Conservation (phyloP, 1,140 invertebrate genomes). For the Philotrypesis tridentata region DNA sequence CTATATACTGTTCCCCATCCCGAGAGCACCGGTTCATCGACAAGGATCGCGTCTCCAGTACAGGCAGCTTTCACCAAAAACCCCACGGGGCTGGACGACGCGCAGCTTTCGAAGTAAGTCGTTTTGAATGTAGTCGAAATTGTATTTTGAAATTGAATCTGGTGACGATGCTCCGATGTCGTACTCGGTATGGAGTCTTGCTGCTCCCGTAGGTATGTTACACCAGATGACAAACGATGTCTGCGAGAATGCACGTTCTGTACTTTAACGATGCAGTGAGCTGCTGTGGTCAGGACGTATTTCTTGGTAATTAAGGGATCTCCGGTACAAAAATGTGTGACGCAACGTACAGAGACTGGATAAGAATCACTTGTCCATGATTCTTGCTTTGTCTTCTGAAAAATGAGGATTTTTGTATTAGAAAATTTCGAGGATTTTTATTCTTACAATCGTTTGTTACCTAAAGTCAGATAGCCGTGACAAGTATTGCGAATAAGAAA, state of each 20-base stretch:
- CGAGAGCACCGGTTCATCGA: neutral
- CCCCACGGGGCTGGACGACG: neutral
- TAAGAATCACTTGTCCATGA: conserved; percentile 37
- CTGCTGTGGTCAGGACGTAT: conserved; percentile 52
- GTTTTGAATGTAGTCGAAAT: too few relatives aligned
- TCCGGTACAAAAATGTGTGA: conserved; percentile 32
- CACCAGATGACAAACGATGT: too few relatives aligned
- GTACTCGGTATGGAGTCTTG: too few relatives aligned
- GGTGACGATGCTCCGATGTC: conserved; percentile 47
- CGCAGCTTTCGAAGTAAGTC: conserved; percentile 6
- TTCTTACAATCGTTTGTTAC: too few relatives aligned
- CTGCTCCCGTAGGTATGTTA: too few relatives aligned
- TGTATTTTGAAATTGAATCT: too few relatives aligned
- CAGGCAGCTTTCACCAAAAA: conserved; percentile 25
- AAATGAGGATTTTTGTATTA: too few relatives aligned
- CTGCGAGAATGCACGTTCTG: neutral
- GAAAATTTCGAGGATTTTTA: too few relatives aligned
- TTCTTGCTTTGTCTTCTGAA: conserved; percentile 12
- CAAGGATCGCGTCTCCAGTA: neutral
- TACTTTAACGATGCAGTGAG: conserved; percentile 43
- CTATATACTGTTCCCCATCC: conserved; percentile 48
- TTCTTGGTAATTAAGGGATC: conserved; percentile 40
- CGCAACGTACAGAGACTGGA: conserved; percentile 42
- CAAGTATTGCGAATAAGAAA: too few relatives aligned
- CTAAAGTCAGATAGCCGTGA: neutral